Evolutionary conservation across 1,140 invertebrate species (phyloP), one percentile per base, ranked within the genome.

Genomic region (Platyscapa corneri): DNA sequence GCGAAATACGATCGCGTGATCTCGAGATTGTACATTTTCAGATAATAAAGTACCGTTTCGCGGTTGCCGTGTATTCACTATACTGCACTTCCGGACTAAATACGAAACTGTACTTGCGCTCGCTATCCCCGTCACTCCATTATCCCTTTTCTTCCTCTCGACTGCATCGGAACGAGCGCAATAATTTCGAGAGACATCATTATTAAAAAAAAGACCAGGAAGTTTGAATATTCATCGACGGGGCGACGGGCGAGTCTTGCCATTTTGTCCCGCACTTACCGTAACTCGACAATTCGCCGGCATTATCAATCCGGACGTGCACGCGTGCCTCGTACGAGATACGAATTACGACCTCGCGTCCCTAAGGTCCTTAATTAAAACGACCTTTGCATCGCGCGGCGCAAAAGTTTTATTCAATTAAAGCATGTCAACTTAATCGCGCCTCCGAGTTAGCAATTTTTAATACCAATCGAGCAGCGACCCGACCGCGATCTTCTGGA

Each of bases 31-130:
- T 87, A 87, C 53, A 86, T 88, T 87, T 84, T 70, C 88, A 89
- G 89, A 90, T 90, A 89, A 90, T 89, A 89, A 89, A 90, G 89
- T 89, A 89, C 88, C 88, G 89, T 88, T 89, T 87, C 85, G 87
- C 86, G 87, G 88, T 90, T 88, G 87, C 87, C 88, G 37, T 74
- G 83, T 60, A 84, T 67, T 84, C 75, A 37, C 88, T 88, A 86
- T 86, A 82, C 83, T 88, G 88, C 87, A 88, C 87, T 90, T 90
- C 89, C 89, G 89, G 88, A 87, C 88, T 89, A 87, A 89, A 89
- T 90, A 88, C 87, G 86, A 81, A 84, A 86, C 86, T 88, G 77
- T 84, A 88, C 87, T 87, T 88, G 87, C 86, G 85, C 85, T 86
- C 65, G 81, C 72, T 80, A 85, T 86, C 5, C 78, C 85, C 86